Evolutionary conservation across 2,113 vertebrate genomes (phyloP).

Genomic region (Abramis brama): DNA sequence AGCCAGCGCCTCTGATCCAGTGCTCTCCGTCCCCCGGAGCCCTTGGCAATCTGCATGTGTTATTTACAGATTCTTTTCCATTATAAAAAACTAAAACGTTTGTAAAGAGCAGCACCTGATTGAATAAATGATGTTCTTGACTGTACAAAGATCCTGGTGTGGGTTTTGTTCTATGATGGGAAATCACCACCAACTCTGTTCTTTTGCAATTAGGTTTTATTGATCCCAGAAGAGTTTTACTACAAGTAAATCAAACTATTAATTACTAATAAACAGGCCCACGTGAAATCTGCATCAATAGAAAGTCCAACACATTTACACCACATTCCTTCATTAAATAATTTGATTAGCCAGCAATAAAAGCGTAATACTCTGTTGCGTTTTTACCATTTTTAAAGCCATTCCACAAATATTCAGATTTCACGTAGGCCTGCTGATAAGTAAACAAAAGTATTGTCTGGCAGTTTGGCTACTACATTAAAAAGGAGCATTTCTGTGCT

Average conservation of each 20-base stretch:
- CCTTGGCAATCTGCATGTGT: constrained; percentile 84
- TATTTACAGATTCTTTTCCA: constrained; percentile 86
- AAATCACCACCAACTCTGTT: not conserved
- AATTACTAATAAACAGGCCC: not conserved
- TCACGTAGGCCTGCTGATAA: not conserved
- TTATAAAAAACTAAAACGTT: constrained; percentile 80
- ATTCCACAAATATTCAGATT: not conserved
- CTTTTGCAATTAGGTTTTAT: constrained; percentile 15
- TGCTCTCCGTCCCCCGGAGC: constrained; percentile 56
- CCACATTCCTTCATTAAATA: not conserved
- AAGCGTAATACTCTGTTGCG: not conserved
- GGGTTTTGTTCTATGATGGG: constrained; percentile 49
- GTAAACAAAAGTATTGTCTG: not conserved
- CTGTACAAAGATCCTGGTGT: constrained; percentile 69
- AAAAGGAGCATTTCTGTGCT: not conserved
- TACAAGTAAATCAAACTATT: not conserved
- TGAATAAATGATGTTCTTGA: constrained; percentile 90
- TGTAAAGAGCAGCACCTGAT: constrained; percentile 83
- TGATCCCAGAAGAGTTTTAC: constrained; percentile 26
- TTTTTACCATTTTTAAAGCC: not conserved
- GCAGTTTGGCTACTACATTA: constrained; percentile 9
- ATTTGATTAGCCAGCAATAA: not conserved
- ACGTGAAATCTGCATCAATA: not conserved
- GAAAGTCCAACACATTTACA: not conserved
- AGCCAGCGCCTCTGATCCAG: not conserved